A percentile compares a stretch with the other conserved stretches of the same genome.
These are phyloP conservation scores for Chrysodeixis includens DNA, from an alignment of 2,888 invertebrate genomes.

Conservation along the genomic window DNA sequence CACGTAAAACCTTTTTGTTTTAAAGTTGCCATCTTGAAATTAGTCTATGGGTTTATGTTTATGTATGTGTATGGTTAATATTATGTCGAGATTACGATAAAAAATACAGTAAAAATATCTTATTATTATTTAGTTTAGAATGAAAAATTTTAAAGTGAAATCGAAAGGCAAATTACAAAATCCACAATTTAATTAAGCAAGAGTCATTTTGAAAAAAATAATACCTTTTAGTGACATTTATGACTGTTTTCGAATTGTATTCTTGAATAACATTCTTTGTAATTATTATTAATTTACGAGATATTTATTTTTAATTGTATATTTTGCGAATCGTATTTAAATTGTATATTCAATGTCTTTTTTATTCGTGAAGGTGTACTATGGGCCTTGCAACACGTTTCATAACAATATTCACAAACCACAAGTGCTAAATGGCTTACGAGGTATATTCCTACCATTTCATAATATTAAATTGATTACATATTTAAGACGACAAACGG, in stretches of 20 bases:
- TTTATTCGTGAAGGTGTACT: slow-evolving; percentile 10
- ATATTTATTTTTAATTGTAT: not conserved
- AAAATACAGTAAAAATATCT: too few relatives aligned
- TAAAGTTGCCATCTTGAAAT: too few relatives aligned
- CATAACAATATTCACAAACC: slow-evolving; percentile 11
- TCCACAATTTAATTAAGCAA: not conserved
- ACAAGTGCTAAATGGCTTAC: slow-evolving; percentile 5
- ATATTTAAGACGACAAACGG: too few relatives aligned
- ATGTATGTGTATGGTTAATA: too few relatives aligned
- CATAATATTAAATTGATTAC: too few relatives aligned
- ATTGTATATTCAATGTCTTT: slow-evolving; percentile 5
- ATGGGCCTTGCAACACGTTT: slow-evolving; percentile 15
- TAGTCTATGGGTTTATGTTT: too few relatives aligned
- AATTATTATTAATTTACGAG: not conserved
- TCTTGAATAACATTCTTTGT: not conserved
- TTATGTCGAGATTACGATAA: too few relatives aligned
- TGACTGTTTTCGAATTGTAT: not conserved
- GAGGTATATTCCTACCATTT: too few relatives aligned
- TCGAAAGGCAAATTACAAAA: too few relatives aligned
- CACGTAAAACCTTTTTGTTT: too few relatives aligned
- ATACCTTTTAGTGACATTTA: not conserved
- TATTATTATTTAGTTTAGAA: not conserved
- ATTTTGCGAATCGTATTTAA: not conserved
- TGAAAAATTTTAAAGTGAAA: not conserved
- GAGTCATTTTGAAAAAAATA: not conserved